Evolutionary conservation across 2,888 invertebrate genomes (phyloP).

Genomic region (Beris chalybata): DNA sequence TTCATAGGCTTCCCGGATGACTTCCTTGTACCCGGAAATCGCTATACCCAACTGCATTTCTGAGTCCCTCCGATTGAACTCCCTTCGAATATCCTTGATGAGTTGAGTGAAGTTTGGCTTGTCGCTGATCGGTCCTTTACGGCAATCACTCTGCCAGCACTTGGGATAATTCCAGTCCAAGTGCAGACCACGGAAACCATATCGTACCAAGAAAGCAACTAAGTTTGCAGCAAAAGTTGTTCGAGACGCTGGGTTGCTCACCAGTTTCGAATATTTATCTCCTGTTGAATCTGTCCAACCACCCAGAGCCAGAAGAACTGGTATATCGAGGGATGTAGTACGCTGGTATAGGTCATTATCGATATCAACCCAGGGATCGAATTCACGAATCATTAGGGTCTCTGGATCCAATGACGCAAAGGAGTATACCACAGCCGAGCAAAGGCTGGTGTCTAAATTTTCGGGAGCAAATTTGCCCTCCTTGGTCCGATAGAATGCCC

Average conservation of each 20-base stretch:
- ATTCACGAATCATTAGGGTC: slow-evolving; percentile 73
- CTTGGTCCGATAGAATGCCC: slow-evolving; percentile 82
- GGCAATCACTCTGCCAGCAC: slow-evolving; percentile 90
- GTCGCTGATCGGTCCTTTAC: slow-evolving; percentile 76
- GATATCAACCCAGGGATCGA: slow-evolving; percentile 86
- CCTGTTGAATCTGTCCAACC: slow-evolving; percentile 94
- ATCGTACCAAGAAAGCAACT: slow-evolving; percentile 69
- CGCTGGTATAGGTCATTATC: slow-evolving; percentile 84
- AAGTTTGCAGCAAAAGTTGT: slow-evolving; percentile 71
- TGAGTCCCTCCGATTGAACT: slow-evolving; percentile 48
- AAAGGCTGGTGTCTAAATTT: slow-evolving; percentile 76
- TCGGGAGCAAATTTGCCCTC: slow-evolving; percentile 87
- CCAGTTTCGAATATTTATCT: slow-evolving; percentile 81
- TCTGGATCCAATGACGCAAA: slow-evolving; percentile 85
- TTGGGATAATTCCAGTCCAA: slow-evolving; percentile 95
- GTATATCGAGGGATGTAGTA: slow-evolving; percentile 67
- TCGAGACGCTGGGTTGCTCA: slow-evolving; percentile 67
- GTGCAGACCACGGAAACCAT: slow-evolving; percentile 85
- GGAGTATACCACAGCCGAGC: slow-evolving; percentile 88
- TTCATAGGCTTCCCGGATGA: slow-evolving; percentile 85
- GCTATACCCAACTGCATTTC: slow-evolving; percentile 78
- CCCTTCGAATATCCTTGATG: slow-evolving; percentile 62
- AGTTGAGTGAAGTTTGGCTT: slow-evolving; percentile 77
- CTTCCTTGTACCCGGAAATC: slow-evolving; percentile 87
- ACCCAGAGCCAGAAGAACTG: slow-evolving; percentile 80